Evolutionary conservation across 2,888 invertebrate genomes (phyloP), one percentile per base, ranked within the genome.

Genomic region (Watsonalla cultraria): DNA sequence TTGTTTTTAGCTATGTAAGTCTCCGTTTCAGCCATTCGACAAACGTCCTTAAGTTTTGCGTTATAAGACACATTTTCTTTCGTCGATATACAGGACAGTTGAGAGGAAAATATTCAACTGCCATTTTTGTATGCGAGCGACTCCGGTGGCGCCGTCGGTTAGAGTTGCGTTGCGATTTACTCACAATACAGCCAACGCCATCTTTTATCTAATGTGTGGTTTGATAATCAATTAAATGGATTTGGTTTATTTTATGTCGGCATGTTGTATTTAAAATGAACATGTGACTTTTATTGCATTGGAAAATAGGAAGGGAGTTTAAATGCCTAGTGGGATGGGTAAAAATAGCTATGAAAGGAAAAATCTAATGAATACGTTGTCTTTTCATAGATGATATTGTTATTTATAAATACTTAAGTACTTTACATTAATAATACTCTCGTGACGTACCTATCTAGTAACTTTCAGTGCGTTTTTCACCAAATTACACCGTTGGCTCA

Each of bases 71-170:
- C 58, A 70, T 54, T 78, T 80, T 77, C 52, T 65, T 48, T 64
- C 59, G 53, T 52, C 45, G 11, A 33, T 7, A 39, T 42, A 47
- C 55, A 55, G 57, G 68, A 74, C 69, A 72, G 76, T 80, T 80
- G 81, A 75, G 76, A 78, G 81, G 80, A 86, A 88, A 87, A 89
- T 88, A 89, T 88, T 86, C 87, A 86, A 88, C 89, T 87, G 85
- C 88, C 89, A 90, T 89, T 89, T 89, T 87, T 85, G 89, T 86
- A 86, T 82, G 84, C 78, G 76, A 75, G 76, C 90, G 81, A 86
- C 88, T 85, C 87, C 80, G 90, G 90, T 90, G 90, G 90, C 89
- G 88, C 87, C 88, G 90, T 88, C 88, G 82, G 82, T 87, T 84
- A 82, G 73, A 76, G 70, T 76, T 78, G 78, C 77, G 80, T 80